These are phyloP conservation scores for Epizoanthus fatuus DNA, from an alignment of 92 coral and sea anemone species.

Conservation along the genomic window DNA sequence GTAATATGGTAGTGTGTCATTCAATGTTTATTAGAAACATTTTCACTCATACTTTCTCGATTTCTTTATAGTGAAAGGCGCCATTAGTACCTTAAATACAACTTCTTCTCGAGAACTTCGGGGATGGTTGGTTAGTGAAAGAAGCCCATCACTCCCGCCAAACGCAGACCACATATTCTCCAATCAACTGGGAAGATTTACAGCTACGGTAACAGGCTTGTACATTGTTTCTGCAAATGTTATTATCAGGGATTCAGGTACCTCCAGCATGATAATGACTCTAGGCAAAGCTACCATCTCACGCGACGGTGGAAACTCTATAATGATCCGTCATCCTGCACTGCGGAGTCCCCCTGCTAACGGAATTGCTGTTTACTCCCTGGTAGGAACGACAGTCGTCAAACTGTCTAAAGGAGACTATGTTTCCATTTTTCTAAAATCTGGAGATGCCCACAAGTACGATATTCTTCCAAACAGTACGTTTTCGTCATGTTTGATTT, in stretches of 20 bases:
- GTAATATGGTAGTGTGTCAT: too few species aligned
- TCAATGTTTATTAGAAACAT: too few species aligned
- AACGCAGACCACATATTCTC: background rate
- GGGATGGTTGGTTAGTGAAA: slow-evolving; percentile 1
- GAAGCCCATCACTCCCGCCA: background rate
- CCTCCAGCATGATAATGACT: background rate
- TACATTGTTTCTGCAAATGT: slow-evolving; percentile 19
- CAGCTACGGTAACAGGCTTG: background rate
- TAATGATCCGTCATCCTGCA: slow-evolving; percentile 9
- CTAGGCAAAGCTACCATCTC: background rate
- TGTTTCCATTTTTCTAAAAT: slow-evolving; percentile 18
- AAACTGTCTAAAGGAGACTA: slow-evolving; percentile 13
- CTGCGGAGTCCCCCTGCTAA: background rate
- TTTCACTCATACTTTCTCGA: background rate
- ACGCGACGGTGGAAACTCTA: background rate
- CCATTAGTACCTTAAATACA: slow-evolving; percentile 6
- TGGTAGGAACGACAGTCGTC: slow-evolving; percentile 28
- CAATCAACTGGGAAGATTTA: background rate
- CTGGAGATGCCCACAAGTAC: background rate
- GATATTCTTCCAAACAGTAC: slow-evolving; percentile 25
- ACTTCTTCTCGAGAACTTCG: slow-evolving; percentile 26
- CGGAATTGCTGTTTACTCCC: background rate
- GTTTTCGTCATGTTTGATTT: slow-evolving; percentile 1
- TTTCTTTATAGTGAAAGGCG: background rate
- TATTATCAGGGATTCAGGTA: slow-evolving; percentile 15